Base-by-base conservation (phyloP, 2,888 invertebrate species). In the Pseudococcus longispinus region DNA sequence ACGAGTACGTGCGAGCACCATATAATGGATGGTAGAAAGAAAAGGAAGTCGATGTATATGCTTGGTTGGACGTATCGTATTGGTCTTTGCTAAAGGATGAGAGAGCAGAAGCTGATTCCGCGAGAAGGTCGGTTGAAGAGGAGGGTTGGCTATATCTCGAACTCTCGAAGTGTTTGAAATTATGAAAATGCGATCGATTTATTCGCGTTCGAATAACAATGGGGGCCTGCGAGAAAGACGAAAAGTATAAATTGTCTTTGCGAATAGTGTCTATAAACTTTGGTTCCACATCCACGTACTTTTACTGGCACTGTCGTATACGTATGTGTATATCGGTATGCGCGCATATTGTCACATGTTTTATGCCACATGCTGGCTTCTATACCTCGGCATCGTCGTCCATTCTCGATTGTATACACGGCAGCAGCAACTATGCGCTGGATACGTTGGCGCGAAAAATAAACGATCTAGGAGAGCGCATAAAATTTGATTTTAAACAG, bases 401-500 rank as follows among this genome's bases (percentile, higher is more conserved):
- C 4, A 51, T 18, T 51, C 51, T 51, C 46, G 46, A 15, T 65
- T 37, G 44, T 32, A n/a, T n/a, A 23, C 20, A 26, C 13, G 37
- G 32, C 42, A 37, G 37, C 29, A 29, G 32, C 23, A 80, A 20
- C 15, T 80, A 44, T 8, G 42, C 46, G 23, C 44, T 46, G 82
- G 46, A 37, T 82, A 44, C 20, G 26, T 82, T 42, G 13, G 18
- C 9, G 51, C 86, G 80, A 86, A 86, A 77, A 77, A 86, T 86
- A 86, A 86, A 86, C 77, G 80, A 80, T 55, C 74, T 6, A 13
- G 9, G 46, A 13, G 44, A 77, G 15, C 46, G 74, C 86, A 85
- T 86, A 86, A 86, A 86, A 77, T 86, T 86, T 80, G 26, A 77
- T 80, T 77, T 51, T 51, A 80, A 80, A 80, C 86, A 13, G 85